These are phyloP conservation scores for Onchidella celtica DNA, from an alignment of 2,888 invertebrate species.

Conservation along the genomic window DNA sequence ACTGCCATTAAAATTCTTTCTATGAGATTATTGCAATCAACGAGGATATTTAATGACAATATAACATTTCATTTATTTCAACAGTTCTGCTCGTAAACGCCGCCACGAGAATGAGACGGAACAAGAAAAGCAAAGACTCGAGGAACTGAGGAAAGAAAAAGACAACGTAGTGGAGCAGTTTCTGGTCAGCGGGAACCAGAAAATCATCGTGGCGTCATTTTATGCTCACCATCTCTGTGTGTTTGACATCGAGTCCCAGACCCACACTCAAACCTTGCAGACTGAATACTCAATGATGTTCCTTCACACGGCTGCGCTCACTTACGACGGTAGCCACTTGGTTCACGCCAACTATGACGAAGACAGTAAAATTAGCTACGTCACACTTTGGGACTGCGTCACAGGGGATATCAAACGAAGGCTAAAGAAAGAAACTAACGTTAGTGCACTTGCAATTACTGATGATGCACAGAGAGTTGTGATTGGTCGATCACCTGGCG, in stretches of 20 bases:
- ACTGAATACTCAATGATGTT: conserved; percentile 75
- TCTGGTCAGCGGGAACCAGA: conserved; percentile 72
- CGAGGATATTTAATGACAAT: too few relatives aligned
- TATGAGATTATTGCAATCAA: too few relatives aligned
- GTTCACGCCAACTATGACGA: conserved; percentile 78
- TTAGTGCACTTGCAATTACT: conserved; percentile 74
- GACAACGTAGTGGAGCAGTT: conserved; percentile 77
- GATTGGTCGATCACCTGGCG: conserved; percentile 73
- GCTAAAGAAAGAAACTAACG: conserved; percentile 75
- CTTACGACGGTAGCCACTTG: conserved; percentile 70
- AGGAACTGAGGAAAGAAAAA: conserved; percentile 72
- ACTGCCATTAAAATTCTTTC: too few relatives aligned
- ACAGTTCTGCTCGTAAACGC: conserved; percentile 60
- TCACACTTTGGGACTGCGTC: conserved; percentile 77
- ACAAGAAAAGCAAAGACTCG: conserved; percentile 62
- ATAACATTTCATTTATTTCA: not conserved
- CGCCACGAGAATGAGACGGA: conserved; percentile 68
- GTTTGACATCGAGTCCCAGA: conserved; percentile 71
- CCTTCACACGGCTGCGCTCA: conserved; percentile 74
- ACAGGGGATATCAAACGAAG: conserved; percentile 70
- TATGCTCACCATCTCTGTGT: conserved; percentile 78
- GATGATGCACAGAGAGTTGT: conserved; percentile 73
- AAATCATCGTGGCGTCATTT: conserved; percentile 75
- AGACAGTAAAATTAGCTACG: conserved; percentile 74
- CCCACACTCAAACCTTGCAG: conserved; percentile 73